Percentiles rank a stretch among this genome's conserved stretches.
Conservation (phyloP, 2,888 invertebrate genomes). For the Noctua janthina region DNA sequence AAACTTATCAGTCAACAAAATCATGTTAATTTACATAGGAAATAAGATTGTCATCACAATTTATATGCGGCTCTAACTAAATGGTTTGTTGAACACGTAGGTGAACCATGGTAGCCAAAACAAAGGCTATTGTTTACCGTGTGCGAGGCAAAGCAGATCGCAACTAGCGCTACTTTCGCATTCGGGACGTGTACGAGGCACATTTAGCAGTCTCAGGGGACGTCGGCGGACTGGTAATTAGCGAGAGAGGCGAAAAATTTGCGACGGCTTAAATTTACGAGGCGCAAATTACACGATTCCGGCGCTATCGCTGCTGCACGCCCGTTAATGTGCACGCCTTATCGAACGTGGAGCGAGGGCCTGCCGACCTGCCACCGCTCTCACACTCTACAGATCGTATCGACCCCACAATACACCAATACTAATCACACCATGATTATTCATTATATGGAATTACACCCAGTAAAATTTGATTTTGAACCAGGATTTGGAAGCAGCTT, state of each 20-base stretch:
- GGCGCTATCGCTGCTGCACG: conserved; percentile 87
- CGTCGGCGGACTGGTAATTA: conserved; percentile 89
- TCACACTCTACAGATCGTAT: conserved; percentile 78
- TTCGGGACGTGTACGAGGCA: conserved; percentile 88
- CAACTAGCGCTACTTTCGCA: conserved; percentile 84
- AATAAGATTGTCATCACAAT: conserved; percentile 57
- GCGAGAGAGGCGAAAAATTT: conserved; percentile 90
- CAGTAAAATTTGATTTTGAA: neutral
- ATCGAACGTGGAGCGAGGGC: conserved; percentile 81
- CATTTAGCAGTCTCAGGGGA: conserved; percentile 88
- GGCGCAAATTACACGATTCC: conserved; percentile 90
- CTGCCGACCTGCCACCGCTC: conserved; percentile 67
- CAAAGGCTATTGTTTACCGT: conserved; percentile 87
- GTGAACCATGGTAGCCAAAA: conserved; percentile 84
- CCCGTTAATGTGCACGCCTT: conserved; percentile 89
- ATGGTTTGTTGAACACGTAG: conserved; percentile 81
- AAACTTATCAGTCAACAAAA: conserved; percentile 25
- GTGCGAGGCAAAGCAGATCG: conserved; percentile 81
- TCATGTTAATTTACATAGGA: conserved; percentile 41
- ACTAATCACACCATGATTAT: conserved; percentile 60
- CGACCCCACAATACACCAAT: conserved; percentile 77
- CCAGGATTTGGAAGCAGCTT: conserved; percentile 2
- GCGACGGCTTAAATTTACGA: conserved; percentile 90
- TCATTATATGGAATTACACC: conserved; percentile 6
- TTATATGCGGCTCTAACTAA: conserved; percentile 71